A percentile compares a stretch with the other conserved stretches of the same genome.
These are phyloP conservation scores for Yasuhikotakia modesta DNA, from an alignment of 2,797 vertebrate genomes.

Conservation along the genomic window DNA sequence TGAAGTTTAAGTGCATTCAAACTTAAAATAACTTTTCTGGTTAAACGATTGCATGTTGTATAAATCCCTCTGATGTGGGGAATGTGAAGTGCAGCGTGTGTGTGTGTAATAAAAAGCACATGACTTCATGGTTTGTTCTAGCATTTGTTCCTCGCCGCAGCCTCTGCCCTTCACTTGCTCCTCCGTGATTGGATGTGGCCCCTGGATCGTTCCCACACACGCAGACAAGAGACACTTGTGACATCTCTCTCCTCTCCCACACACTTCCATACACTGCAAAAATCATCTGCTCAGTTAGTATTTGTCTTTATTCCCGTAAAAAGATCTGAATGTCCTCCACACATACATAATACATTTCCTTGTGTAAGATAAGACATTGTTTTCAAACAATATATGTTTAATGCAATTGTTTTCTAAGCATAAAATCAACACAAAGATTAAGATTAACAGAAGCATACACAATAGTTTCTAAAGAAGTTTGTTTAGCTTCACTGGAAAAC, in stretches of 20 bases:
- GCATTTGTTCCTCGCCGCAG: conserved; percentile 47
- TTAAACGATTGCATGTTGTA: conserved; percentile 38
- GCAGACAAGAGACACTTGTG: conserved; percentile 25
- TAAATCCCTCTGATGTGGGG: conserved; percentile 51
- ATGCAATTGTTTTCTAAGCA: background rate
- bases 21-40: conserved; percentile 39
- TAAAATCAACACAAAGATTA: background rate
- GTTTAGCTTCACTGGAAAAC: too few relatives aligned
- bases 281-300: background rate
- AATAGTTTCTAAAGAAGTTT: too few relatives aligned
- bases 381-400: too few relatives aligned
- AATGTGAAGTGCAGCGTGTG: conserved; percentile 46
- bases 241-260: conserved; percentile 36
- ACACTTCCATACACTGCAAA: conserved; percentile 9
- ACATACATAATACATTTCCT: background rate
- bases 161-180: conserved; percentile 50
- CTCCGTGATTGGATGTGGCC: conserved; percentile 38
- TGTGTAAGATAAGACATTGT: background rate
- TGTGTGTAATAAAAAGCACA: conserved; percentile 60
- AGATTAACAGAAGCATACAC: too few relatives aligned
- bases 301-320: background rate
- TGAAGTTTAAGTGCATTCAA: conserved; percentile 31
- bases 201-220: conserved; percentile 39
- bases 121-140: conserved; percentile 55
- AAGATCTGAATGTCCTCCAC: background rate